Percentiles rank a stretch among this genome's conserved stretches.
phyloP scores from a whole-genome alignment of 2,888 invertebrate genomes.

The Agrenia bidenticulata region DNA sequence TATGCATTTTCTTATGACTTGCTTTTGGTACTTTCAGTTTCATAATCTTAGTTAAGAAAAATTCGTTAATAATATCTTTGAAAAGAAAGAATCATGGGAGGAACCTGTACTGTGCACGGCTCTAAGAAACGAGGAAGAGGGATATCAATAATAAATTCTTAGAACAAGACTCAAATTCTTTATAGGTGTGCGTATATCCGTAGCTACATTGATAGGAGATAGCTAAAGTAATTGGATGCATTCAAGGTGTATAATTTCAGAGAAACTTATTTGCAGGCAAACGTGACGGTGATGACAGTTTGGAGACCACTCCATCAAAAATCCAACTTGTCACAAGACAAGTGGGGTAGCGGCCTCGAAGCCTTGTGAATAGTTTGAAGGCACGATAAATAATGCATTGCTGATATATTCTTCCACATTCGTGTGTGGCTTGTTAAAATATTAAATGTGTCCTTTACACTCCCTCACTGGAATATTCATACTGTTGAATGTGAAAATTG shows the following conservation, averaged over 20 bases:
- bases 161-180: too few species aligned
- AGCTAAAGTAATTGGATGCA: slow-evolving; percentile 18
- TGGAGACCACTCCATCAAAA: slow-evolving; percentile 50
- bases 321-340: slow-evolving; percentile 16
- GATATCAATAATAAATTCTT: too few species aligned
- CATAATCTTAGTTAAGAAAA: too few species aligned
- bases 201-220: too few species aligned
- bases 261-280: slow-evolving; percentile 19
- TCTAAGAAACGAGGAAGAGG: too few species aligned
- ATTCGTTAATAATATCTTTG: too few species aligned
- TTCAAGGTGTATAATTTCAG: background rate
- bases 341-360: background rate
- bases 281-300: slow-evolving; percentile 46
- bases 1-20: too few species aligned
- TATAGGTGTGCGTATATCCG: too few species aligned
- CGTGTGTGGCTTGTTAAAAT: slow-evolving; percentile 7
- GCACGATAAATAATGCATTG: too few species aligned
- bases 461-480: background rate
- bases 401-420: background rate
- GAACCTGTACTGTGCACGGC: too few species aligned
- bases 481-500: background rate
- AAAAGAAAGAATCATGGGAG: too few species aligned
- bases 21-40: too few species aligned
- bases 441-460: background rate
- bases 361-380: background rate